phyloP scores from a whole-genome alignment of 2,888 invertebrate species.

The Drosophila monieri region DNA sequence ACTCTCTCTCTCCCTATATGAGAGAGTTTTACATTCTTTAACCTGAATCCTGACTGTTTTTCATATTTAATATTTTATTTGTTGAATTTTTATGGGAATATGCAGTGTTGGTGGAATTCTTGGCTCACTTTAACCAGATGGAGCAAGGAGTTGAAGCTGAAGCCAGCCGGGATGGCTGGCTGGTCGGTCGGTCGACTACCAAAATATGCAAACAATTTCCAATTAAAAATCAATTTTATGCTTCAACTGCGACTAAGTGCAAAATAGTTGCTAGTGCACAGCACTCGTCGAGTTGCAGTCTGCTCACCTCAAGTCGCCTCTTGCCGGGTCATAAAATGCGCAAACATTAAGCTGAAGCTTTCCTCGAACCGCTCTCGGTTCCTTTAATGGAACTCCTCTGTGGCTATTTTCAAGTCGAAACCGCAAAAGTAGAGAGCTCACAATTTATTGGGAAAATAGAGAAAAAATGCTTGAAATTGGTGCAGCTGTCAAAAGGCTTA shows the following conservation, averaged over 20 bases:
- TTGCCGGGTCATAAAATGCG: slow-evolving; percentile 48
- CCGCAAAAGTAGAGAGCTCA: slow-evolving; percentile 7
- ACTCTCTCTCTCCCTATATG: not conserved
- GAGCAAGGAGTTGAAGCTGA: not conserved
- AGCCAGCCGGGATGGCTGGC: too few relatives aligned
- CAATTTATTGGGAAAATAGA: slow-evolving; percentile 47
- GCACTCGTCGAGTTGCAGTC: slow-evolving; percentile 11
- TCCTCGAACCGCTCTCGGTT: slow-evolving; percentile 1
- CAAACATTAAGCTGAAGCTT: slow-evolving; percentile 51
- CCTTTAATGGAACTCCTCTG: slow-evolving; percentile 21
- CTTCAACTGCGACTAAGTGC: slow-evolving; percentile 77
- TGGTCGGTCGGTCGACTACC: slow-evolving; percentile 19
- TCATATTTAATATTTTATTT: not conserved
- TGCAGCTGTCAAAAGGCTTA: slow-evolving; percentile 65
- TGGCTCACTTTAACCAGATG: slow-evolving; percentile 35
- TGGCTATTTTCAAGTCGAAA: slow-evolving; percentile 28
- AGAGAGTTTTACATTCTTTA: not conserved
- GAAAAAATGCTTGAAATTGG: slow-evolving; percentile 49
- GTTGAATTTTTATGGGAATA: not conserved
- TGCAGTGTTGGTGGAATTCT: slow-evolving; percentile 19
- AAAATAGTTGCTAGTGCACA: slow-evolving; percentile 54
- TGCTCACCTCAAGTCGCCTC: slow-evolving; percentile 25
- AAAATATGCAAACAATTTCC: slow-evolving; percentile 79
- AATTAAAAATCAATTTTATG: slow-evolving; percentile 81
- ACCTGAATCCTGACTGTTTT: slow-evolving; percentile 10